Percentiles rank a stretch among this genome's conserved stretches.
Evolutionary conservation across 1,140 invertebrate genomes (phyloP).

Genomic region (Theocolax elegans): DNA sequence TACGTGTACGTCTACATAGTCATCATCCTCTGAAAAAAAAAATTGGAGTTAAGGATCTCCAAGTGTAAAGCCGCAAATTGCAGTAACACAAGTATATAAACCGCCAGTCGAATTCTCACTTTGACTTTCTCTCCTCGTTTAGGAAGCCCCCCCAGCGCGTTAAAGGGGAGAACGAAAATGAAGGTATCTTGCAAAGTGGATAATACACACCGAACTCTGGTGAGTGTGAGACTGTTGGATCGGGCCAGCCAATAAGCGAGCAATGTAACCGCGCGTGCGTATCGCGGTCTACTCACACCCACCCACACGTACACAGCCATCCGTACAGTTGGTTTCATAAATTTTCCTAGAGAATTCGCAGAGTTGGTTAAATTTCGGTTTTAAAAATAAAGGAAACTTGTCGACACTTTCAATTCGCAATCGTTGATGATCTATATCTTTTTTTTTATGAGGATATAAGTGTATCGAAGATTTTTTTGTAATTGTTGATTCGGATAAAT

Average conservation of each 20-base stretch:
- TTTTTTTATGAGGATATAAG: too few species aligned
- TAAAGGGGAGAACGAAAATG: conserved; percentile 8
- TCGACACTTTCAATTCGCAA: too few species aligned
- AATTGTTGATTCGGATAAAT: too few species aligned
- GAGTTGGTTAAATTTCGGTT: too few species aligned
- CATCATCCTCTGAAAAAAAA: too few species aligned
- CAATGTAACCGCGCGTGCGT: background rate
- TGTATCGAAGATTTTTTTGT: too few species aligned
- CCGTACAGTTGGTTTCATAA: too few species aligned
- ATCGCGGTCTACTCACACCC: background rate
- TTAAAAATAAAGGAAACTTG: too few species aligned
- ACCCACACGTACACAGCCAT: background rate
- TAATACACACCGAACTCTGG: conserved; percentile 5
- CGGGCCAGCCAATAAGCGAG: conserved; percentile 5
- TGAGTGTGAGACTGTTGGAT: background rate
- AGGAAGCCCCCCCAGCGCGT: background rate
- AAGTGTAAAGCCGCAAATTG: conserved; percentile 7
- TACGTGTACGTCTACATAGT: too few species aligned
- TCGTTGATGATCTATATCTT: too few species aligned
- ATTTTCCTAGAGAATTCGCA: too few species aligned
- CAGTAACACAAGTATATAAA: background rate
- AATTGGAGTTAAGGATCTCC: too few species aligned
- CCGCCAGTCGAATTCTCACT: conserved; percentile 5
- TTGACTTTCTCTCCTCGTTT: background rate
- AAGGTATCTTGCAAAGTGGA: conserved; percentile 26